Conservation (phyloP, 92 coral and sea anemone species). For the Epizoanthus scotinus region DNA sequence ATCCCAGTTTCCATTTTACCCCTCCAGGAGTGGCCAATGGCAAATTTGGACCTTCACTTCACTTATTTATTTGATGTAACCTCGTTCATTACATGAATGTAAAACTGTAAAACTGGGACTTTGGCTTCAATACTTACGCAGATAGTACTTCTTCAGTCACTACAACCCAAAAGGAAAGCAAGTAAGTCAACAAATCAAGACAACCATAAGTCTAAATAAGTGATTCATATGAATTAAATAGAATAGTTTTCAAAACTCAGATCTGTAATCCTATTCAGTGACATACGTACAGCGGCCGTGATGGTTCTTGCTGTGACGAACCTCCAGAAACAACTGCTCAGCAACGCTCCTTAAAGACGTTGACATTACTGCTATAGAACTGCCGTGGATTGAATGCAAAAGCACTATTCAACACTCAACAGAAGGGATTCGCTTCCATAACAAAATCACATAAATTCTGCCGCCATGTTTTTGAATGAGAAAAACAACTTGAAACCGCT, state of each 20-base stretch:
- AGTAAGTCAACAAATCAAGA: not conserved
- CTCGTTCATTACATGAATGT: no score
- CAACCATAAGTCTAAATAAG: not conserved
- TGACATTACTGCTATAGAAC: conserved; percentile 44
- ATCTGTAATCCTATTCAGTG: no score
- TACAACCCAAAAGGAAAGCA: conserved; percentile 15
- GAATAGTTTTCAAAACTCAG: no score
- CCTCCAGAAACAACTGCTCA: conserved; percentile 73
- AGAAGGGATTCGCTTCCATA: no score
- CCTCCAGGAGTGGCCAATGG: no score
- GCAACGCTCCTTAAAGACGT: conserved; percentile 55
- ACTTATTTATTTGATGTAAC: no score
- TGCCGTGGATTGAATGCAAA: not conserved
- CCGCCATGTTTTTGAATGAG: no score
- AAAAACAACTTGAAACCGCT: no score
- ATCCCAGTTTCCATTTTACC: no score
- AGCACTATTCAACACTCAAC: no score
- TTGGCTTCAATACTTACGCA: conserved; percentile 67
- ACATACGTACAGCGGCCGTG: conserved; percentile 69
- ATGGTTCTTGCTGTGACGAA: conserved; percentile 63
- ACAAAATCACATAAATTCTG: no score
- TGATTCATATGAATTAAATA: not conserved
- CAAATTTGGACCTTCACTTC: no score
- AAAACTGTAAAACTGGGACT: not conserved
- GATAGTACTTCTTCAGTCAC: conserved; percentile 85